phyloP scores from a whole-genome alignment of 2,113 vertebrate species.

The Corydoras sp. region DNA sequence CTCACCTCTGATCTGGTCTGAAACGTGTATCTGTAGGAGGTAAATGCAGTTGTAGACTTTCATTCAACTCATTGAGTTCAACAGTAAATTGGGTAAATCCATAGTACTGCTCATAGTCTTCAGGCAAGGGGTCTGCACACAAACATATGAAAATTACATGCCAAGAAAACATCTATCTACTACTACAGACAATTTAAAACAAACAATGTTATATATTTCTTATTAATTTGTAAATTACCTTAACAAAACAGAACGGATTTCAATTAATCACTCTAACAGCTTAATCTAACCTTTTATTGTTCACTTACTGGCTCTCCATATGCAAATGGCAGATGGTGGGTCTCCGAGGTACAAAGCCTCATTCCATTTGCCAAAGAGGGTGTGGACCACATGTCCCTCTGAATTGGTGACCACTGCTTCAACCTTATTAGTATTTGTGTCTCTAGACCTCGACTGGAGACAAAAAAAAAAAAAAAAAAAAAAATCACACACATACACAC shows the following conservation, averaged over 20 bases:
- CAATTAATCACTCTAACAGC: not conserved
- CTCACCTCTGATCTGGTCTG: slow-evolving; percentile 41
- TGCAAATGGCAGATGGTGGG: slow-evolving; percentile 75
- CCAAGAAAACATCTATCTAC: not conserved
- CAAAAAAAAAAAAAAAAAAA: not conserved
- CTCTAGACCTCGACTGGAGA: slow-evolving; percentile 30
- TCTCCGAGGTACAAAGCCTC: slow-evolving; percentile 85
- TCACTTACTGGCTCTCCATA: slow-evolving; percentile 91
- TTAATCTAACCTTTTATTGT: not conserved
- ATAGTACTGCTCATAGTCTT: slow-evolving; percentile 82
- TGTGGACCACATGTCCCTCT: slow-evolving; percentile 76
- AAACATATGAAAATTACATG: slow-evolving; percentile 5
- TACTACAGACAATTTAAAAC: not conserved
- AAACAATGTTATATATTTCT: no score
- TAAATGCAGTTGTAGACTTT: slow-evolving; percentile 66
- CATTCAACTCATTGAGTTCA: slow-evolving; percentile 86
- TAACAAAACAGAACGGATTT: not conserved
- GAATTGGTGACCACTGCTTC: slow-evolving; percentile 80
- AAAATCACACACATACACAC: no score
- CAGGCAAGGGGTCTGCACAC: slow-evolving; percentile 75
- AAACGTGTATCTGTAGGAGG: slow-evolving; percentile 68
- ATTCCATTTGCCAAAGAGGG: slow-evolving; percentile 93
- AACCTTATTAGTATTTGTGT: slow-evolving; percentile 82
- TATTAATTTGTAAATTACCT: no score
- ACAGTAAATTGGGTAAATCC: slow-evolving; percentile 94